Evolutionary conservation across 2,888 invertebrate genomes (phyloP).

Genomic region (Dorcus hopei): DNA sequence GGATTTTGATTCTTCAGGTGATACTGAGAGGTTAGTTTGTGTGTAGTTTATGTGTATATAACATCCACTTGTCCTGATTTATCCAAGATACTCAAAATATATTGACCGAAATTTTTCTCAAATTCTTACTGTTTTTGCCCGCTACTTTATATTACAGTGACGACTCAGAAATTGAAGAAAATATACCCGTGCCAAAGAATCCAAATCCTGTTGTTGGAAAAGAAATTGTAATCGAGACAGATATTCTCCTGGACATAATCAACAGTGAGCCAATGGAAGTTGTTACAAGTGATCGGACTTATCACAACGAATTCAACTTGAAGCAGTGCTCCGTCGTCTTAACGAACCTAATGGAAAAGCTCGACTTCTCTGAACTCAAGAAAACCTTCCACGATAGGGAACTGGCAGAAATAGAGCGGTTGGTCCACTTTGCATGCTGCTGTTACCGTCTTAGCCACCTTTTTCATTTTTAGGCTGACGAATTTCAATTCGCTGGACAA

Average conservation of each 20-base stretch:
- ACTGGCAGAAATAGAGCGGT: constrained; percentile 8
- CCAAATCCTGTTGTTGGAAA: not conserved
- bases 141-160: not conserved
- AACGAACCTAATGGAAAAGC: not conserved
- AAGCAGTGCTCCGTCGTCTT: constrained; percentile 5
- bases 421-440: not conserved
- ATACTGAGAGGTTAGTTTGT: not conserved
- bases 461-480: constrained; percentile 2
- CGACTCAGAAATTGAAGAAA: not conserved
- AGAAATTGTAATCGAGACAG: not conserved
- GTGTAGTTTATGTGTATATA: too few relatives aligned
- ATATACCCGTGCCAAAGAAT: not conserved
- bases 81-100: too few relatives aligned
- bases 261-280: not conserved
- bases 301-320: not conserved
- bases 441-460: not conserved
- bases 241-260: not conserved
- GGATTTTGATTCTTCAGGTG: not conserved
- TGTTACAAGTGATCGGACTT: not conserved
- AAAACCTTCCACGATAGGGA: not conserved
- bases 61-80: too few relatives aligned
- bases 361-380: not conserved
- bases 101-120: too few relatives aligned
- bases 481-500: constrained; percentile 1
- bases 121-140: too few relatives aligned